A percentile compares a stretch with the other conserved stretches of the same genome.
Evolutionary conservation across 2,797 vertebrate species (phyloP).

Genomic region (Premnoplex brunnescens): DNA sequence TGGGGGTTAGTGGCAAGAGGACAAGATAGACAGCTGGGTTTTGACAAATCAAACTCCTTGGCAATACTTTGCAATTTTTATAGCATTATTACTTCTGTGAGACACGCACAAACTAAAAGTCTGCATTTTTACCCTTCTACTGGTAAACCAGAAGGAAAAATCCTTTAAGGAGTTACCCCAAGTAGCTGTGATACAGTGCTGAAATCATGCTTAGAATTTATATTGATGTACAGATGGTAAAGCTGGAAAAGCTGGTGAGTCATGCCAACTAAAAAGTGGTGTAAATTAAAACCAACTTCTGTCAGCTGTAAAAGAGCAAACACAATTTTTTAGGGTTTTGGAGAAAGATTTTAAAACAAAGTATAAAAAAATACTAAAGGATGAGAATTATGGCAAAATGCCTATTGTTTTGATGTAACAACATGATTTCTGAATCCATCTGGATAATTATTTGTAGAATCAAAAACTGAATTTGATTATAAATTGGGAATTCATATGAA

Average conservation of each 20-base stretch:
- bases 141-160: background rate
- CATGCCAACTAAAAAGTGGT: slow-evolving; percentile 24
- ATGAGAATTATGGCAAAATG: background rate
- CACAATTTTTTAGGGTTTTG: background rate
- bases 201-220: slow-evolving; percentile 2
- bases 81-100: background rate
- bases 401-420: slow-evolving; percentile 22
- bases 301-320: slow-evolving; percentile 59
- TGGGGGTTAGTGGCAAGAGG: background rate
- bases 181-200: background rate
- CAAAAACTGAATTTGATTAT: background rate
- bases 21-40: background rate
- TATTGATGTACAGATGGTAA: slow-evolving; percentile 39
- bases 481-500: background rate
- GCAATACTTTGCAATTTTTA: background rate
- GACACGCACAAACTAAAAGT: background rate
- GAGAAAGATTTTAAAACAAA: slow-evolving; percentile 14
- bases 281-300: slow-evolving; percentile 43
- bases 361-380: background rate
- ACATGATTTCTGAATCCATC: background rate
- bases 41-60: background rate
- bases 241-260: slow-evolving; percentile 32
- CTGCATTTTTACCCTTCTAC: background rate
- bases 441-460: slow-evolving; percentile 12
- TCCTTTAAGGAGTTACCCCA: background rate